These are phyloP conservation scores for Austrofundulus limnaeus DNA, from an alignment of 2,113 vertebrate genomes.

Conservation along the genomic window DNA sequence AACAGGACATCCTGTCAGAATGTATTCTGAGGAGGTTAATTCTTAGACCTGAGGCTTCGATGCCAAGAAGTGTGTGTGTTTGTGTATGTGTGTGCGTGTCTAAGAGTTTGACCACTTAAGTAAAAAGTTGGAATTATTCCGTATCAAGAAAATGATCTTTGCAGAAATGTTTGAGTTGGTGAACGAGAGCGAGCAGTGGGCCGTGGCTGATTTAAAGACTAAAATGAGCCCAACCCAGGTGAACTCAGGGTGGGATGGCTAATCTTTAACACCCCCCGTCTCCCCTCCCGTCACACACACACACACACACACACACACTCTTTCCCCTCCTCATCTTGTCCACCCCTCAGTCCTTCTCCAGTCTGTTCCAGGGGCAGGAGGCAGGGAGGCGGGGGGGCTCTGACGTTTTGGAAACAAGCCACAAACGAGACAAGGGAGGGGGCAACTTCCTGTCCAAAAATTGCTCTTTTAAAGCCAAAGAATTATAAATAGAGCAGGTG, in stretches of 20 bases:
- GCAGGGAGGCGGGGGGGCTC: conserved; percentile 62
- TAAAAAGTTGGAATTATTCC: background rate
- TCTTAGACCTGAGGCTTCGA: conserved; percentile 46
- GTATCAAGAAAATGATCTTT: background rate
- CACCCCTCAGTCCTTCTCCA: conserved; percentile 46
- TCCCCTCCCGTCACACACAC: no score
- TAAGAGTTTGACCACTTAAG: conserved; percentile 2
- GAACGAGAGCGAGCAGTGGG: conserved; percentile 37
- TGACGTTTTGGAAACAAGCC: conserved; percentile 69
- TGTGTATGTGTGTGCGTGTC: conserved; percentile 8
- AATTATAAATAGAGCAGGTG: conserved; percentile 77
- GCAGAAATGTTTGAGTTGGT: conserved; percentile 17
- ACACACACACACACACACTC: conserved; percentile 9
- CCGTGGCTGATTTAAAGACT: conserved; percentile 21
- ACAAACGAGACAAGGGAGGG: conserved; percentile 56
- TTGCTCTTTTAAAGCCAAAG: conserved; percentile 64
- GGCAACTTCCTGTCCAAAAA: conserved; percentile 70
- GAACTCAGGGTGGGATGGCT: conserved; percentile 60
- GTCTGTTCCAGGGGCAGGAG: conserved; percentile 69
- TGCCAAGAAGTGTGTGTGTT: conserved; percentile 33
- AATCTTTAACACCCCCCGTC: conserved; percentile 66
- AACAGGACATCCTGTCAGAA: conserved; percentile 76
- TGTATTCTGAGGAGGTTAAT: conserved; percentile 68
- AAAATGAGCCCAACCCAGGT: conserved; percentile 57
- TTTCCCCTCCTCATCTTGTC: conserved; percentile 26